phyloP scores from a whole-genome alignment of 2,113 vertebrate species.

The Calcarius ornatus region DNA sequence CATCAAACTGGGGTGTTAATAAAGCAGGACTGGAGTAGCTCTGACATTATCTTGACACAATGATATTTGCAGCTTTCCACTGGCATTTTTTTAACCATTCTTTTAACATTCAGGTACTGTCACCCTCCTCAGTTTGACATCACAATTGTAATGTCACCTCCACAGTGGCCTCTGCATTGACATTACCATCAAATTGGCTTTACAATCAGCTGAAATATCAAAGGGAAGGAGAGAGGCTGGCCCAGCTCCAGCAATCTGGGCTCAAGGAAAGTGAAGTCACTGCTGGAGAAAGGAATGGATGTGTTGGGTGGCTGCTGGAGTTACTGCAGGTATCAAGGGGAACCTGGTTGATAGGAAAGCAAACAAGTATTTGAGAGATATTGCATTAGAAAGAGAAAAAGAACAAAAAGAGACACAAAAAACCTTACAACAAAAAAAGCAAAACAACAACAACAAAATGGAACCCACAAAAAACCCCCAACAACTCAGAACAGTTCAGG shows the following conservation, averaged over 20 bases:
- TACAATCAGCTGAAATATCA: neutral
- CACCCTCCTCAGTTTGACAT: neutral
- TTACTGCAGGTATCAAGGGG: accelerated
- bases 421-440: too few relatives aligned
- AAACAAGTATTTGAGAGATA: neutral
- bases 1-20: neutral
- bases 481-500: neutral
- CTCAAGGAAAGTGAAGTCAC: neutral
- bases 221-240: neutral
- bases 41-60: conserved; percentile 8
- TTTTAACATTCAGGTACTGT: neutral
- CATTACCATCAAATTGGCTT: neutral
- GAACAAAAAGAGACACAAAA: too few relatives aligned
- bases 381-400: neutral
- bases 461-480: neutral
- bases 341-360: neutral
- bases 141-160: neutral
- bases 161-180: neutral
- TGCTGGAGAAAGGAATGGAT: neutral
- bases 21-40: neutral
- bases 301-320: neutral
- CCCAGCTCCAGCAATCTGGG: neutral
- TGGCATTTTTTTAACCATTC: conserved; percentile 11
- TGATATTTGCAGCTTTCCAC: conserved; percentile 1
- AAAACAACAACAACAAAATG: accelerated